Percentiles rank a stretch among this genome's conserved stretches.
These are phyloP conservation scores for Silurus asotus DNA, from an alignment of 2,113 vertebrate species.

Conservation along the genomic window DNA sequence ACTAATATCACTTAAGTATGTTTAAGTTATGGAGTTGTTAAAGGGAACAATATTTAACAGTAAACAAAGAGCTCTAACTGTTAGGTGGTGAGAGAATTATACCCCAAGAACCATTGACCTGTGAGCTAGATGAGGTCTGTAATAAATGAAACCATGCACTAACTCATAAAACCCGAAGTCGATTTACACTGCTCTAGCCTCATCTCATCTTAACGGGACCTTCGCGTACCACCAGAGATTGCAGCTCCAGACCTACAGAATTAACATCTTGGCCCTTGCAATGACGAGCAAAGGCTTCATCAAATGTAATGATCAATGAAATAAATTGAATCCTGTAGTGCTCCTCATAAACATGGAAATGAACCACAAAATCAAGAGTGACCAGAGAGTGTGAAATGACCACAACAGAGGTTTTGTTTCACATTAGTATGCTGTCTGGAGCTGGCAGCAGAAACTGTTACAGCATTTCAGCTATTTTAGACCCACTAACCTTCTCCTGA, in stretches of 20 bases:
- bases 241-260: slow-evolving; percentile 37
- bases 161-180: slow-evolving; percentile 25
- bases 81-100: slow-evolving; percentile 13
- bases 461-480: slow-evolving; percentile 73
- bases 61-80: slow-evolving; percentile 6
- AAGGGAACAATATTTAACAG: slow-evolving; percentile 1
- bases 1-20: not conserved
- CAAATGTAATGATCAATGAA: slow-evolving; percentile 62
- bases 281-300: slow-evolving; percentile 56
- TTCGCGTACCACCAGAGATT: slow-evolving; percentile 45
- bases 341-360: slow-evolving; percentile 61
- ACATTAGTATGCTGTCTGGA: slow-evolving; percentile 66
- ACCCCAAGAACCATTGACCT: slow-evolving; percentile 23
- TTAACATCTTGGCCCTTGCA: slow-evolving; percentile 45
- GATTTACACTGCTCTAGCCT: slow-evolving; percentile 36
- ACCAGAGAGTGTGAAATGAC: slow-evolving; percentile 67
- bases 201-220: slow-evolving; percentile 40
- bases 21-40: not conserved
- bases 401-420: slow-evolving; percentile 55
- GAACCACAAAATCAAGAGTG: slow-evolving; percentile 65
- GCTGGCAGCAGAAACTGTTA: slow-evolving; percentile 65
- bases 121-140: slow-evolving; percentile 16
- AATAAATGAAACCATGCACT: slow-evolving; percentile 18
- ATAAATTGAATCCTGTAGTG: slow-evolving; percentile 57
- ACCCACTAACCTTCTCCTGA: slow-evolving; percentile 73